Percentiles rank a stretch among this genome's conserved stretches.
Conservation (phyloP, 1,140 invertebrate genomes). For the Bombus sylvicola region DNA sequence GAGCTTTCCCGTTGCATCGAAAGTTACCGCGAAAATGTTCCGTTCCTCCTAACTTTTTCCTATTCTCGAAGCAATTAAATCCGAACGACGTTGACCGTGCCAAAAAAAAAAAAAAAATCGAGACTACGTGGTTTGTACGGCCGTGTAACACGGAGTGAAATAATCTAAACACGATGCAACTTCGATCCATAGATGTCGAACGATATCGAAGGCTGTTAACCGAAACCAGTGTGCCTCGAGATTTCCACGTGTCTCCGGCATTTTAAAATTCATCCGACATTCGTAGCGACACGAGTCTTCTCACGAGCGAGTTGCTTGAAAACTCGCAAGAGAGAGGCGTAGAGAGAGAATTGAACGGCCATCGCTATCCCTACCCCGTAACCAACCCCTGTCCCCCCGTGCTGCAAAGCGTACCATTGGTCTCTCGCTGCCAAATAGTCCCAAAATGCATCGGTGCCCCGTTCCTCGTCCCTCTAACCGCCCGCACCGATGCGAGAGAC, state of each 20-base stretch:
- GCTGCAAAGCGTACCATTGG: constrained; percentile 32
- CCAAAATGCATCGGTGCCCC: constrained; percentile 78
- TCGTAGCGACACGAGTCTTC: constrained; percentile 21
- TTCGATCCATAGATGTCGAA: too few species aligned
- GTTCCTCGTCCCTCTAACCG: constrained; percentile 66
- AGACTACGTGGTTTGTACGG: too few species aligned
- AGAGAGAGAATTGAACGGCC: constrained; percentile 8
- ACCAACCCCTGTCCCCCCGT: constrained; percentile 35
- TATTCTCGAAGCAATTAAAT: too few species aligned
- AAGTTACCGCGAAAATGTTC: neutral
- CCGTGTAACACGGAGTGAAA: too few species aligned
- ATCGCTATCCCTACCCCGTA: constrained; percentile 36
- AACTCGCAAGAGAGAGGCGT: neutral
- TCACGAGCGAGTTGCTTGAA: neutral
- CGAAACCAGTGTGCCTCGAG: too few species aligned
- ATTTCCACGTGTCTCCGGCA: neutral
- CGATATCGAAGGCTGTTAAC: neutral
- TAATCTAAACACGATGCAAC: too few species aligned
- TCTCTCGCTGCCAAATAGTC: constrained; percentile 74
- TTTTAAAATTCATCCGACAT: constrained; percentile 13
- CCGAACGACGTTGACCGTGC: too few species aligned
- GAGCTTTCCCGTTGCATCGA: neutral
- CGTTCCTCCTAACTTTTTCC: too few species aligned
- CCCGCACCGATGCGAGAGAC: constrained; percentile 54
- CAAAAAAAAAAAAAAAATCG: too few species aligned